Percentiles rank a stretch among this genome's conserved stretches.
Evolutionary conservation across 2,888 invertebrate species (phyloP).

Genomic region (Uloborus plumipes): DNA sequence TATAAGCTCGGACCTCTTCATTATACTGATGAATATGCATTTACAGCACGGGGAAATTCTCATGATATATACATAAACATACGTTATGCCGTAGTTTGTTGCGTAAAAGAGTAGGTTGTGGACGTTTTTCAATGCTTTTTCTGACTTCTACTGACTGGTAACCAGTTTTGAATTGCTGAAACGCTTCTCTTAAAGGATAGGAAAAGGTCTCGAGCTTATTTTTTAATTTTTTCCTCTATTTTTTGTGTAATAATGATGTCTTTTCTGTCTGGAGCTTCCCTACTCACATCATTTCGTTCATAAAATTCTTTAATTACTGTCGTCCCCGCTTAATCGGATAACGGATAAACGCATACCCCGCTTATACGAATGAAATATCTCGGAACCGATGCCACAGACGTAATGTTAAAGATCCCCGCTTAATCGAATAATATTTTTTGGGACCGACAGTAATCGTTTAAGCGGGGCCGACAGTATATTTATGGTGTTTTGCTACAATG

Average conservation of each 20-base stretch:
- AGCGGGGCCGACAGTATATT: no score
- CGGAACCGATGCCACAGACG: no score
- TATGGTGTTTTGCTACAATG: not conserved
- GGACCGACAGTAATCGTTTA: no score
- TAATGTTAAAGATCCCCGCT: no score
- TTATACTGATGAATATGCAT: not conserved
- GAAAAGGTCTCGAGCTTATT: not conserved
- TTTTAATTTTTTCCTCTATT: not conserved
- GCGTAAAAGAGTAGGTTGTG: not conserved
- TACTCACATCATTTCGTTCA: slow-evolving; percentile 10
- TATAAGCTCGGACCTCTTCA: not conserved
- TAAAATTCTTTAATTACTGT: slow-evolving; percentile 19
- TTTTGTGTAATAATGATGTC: not conserved
- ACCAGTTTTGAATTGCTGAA: not conserved
- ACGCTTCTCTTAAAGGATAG: not conserved
- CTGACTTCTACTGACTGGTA: no score
- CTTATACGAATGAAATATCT: no score
- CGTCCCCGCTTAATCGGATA: no score
- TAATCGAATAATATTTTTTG: no score
- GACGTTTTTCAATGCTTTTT: not conserved
- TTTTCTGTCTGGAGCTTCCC: not conserved
- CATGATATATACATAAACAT: slow-evolving; percentile 6
- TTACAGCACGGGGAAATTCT: not conserved
- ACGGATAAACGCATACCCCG: no score
- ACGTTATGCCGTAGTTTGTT: slow-evolving; percentile 8